Evolutionary conservation across 2,113 vertebrate genomes (phyloP), one percentile per base, ranked within the genome.

Genomic region (Excalfactoria chinensis): DNA sequence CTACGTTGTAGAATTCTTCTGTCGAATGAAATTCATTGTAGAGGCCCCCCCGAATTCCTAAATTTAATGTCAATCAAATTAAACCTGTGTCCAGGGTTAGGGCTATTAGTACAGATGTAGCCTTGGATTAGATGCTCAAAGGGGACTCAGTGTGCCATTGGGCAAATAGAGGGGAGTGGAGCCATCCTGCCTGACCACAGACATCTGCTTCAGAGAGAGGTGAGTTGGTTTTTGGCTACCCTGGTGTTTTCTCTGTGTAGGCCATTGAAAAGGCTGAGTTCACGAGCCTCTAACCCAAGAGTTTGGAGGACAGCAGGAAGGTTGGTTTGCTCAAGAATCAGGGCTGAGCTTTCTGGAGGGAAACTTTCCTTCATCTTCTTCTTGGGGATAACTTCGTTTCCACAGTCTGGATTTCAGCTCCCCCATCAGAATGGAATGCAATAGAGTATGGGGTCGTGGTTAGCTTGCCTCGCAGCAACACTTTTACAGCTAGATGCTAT

Each of bases 21-120:
- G 53, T 95, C 95, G 95, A 96, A 97, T 96, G 91, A 91, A 97
- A 97, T 97, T 96, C 94, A 91, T 96, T 95, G 90, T 11, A 72
- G 84, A 89, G 46, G 26, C n/a, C n/a, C 32, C 88, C 92, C 95
- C 22, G 56, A 95, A 97, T 95, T 91, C 83, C 71, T 93, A 88
- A 93, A 92, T 96, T 94, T 92, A 91, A 70, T 46, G 77, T 95
- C 92, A 96, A 97, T 94, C 83, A 94, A 97, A 97, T 97, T 96
- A 96, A 96, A 93, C 60, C 53, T 73, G 44, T 81, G 59, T 77
- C 86, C 86, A 37, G 55, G 81, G 79, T 68, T 93, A 90, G 84
- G 83, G 83, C 70, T 64, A 25, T 94, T 93, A 90, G 79, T 68
- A 91, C 64, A 87, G 78, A 94, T 26, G 37, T 84, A 93, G 82